phyloP scores from a whole-genome alignment of 2,113 vertebrate species.

The Dinomys branickii region DNA sequence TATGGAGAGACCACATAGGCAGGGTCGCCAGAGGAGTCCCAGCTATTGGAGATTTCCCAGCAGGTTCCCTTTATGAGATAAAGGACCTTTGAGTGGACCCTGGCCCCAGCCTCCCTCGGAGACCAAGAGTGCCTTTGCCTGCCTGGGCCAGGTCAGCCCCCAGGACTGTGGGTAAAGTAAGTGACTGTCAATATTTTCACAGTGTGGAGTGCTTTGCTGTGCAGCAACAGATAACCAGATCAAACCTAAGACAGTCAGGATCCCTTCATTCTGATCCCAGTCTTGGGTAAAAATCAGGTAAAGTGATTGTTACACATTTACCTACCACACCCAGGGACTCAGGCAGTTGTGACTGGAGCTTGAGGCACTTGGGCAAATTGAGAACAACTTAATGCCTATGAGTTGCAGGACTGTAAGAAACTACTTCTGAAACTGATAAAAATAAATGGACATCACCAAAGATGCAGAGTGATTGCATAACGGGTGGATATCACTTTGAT shows the following conservation, averaged over 20 bases:
- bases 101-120: not conserved
- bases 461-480: not conserved
- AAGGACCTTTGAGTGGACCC: not conserved
- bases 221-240: not conserved
- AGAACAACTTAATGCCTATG: not conserved
- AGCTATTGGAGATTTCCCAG: not conserved
- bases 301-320: conserved; percentile 12
- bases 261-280: not conserved
- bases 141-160: not conserved
- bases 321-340: not conserved
- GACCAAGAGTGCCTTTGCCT: not conserved
- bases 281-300: not conserved
- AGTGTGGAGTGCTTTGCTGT: not conserved
- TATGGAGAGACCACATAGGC: accelerated
- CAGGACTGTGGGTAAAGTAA: not conserved
- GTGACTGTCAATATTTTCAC: not conserved
- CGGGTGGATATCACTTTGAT: not conserved
- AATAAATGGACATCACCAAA: not conserved
- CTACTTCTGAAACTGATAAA: not conserved
- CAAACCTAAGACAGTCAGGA: not conserved
- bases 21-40: not conserved
- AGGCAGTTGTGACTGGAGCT: not conserved
- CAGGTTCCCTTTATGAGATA: not conserved
- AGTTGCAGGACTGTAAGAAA: not conserved
- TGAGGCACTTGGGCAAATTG: not conserved